Percentiles rank a stretch among this genome's conserved stretches.
phyloP scores from a whole-genome alignment of 2,797 vertebrate genomes.

The Mormyrus proboscirostris region DNA sequence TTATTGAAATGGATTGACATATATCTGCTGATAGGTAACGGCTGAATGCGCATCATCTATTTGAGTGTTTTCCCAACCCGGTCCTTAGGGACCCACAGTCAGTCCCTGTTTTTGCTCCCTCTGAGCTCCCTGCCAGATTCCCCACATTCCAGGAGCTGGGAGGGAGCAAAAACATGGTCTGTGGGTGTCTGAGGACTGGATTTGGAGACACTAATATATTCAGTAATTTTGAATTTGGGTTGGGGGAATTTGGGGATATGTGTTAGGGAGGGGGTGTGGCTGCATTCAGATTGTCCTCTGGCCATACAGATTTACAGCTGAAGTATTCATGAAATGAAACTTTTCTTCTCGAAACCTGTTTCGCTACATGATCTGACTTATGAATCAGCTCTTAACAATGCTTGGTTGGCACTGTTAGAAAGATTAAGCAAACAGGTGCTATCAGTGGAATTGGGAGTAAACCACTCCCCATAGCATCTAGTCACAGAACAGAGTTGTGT shows the following conservation, averaged over 20 bases:
- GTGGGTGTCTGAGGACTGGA: background rate
- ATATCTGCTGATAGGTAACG: background rate
- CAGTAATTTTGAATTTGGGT: background rate
- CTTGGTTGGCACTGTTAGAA: background rate
- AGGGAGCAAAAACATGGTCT: background rate
- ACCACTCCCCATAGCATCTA: background rate
- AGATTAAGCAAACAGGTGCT: background rate
- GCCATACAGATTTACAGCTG: background rate
- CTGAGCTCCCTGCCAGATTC: background rate
- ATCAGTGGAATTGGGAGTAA: background rate
- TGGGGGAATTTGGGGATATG: background rate
- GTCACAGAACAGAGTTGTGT: background rate
- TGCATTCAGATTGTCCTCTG: background rate
- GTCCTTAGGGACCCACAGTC: background rate
- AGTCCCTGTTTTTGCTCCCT: background rate
- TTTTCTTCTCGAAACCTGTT: background rate
- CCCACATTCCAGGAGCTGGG: background rate
- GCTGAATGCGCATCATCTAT: background rate
- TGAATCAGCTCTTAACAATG: background rate
- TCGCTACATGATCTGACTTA: background rate
- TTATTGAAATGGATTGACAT: background rate
- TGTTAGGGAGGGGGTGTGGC: background rate
- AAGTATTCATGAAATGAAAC: background rate
- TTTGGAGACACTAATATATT: background rate
- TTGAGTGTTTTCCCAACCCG: background rate